A percentile compares a stretch with the other conserved stretches of the same genome.
These are phyloP conservation scores for Cynoglossus semilaevis DNA, from an alignment of 2,113 vertebrate species.

Conservation along the genomic window DNA sequence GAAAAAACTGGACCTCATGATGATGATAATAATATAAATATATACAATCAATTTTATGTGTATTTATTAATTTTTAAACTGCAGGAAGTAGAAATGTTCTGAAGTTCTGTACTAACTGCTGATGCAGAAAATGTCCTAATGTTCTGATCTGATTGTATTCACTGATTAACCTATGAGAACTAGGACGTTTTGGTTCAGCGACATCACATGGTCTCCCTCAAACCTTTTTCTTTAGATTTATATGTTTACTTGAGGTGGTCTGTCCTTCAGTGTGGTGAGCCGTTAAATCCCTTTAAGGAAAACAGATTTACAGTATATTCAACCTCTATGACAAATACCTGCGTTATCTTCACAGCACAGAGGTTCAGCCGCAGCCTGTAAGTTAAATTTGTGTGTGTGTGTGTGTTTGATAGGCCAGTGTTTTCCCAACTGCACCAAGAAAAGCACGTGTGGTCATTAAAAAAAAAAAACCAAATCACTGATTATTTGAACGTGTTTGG, in stretches of 20 bases:
- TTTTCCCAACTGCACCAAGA: background rate
- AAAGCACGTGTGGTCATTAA: constrained; percentile 3
- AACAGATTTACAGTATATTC: background rate
- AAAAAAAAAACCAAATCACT: no score
- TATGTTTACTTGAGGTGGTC: background rate
- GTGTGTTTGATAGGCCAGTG: constrained; percentile 13
- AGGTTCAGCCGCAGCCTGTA: constrained; percentile 54
- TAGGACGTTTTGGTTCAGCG: no score
- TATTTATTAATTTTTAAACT: no score
- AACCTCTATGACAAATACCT: constrained; percentile 16
- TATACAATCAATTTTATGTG: no score
- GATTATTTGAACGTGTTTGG: background rate
- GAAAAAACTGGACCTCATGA: no score
- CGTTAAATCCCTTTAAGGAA: background rate
- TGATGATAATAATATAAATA: no score
- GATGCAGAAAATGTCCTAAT: no score
- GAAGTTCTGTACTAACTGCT: no score
- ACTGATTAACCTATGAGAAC: no score
- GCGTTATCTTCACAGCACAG: constrained; percentile 59
- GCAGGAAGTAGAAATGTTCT: no score
- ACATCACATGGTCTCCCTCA: background rate
- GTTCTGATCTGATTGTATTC: no score
- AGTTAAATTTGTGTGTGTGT: constrained; percentile 56
- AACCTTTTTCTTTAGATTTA: background rate
- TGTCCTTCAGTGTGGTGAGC: background rate